These are phyloP conservation scores for Myrmecophaga tridactyla DNA, from an alignment of 2,113 vertebrate species.

Conservation along the genomic window DNA sequence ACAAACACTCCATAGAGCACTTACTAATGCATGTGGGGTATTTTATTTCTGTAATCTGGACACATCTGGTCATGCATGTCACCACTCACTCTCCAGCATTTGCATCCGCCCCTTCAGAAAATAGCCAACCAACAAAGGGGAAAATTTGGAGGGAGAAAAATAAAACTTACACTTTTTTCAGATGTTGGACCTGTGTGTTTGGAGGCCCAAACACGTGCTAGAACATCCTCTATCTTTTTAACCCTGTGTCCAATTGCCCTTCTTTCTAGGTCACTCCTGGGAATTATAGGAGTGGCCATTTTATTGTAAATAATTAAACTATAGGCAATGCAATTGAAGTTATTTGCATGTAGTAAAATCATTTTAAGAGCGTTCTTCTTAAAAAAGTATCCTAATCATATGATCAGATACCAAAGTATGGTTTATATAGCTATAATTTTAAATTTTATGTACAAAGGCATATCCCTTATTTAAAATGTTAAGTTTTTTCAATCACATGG, in stretches of 20 bases:
- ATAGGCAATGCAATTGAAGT: neutral
- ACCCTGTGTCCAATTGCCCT: neutral
- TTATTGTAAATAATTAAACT: neutral
- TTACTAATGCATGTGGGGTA: neutral
- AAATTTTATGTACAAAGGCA: neutral
- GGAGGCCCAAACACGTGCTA: neutral
- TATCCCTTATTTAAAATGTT: neutral
- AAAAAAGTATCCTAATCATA: slow-evolving; percentile 8
- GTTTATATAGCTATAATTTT: neutral
- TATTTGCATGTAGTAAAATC: slow-evolving; percentile 1
- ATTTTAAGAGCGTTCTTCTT: slow-evolving; percentile 47
- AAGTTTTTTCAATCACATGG: neutral
- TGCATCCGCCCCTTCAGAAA: neutral
- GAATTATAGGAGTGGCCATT: neutral
- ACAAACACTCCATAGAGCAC: neutral
- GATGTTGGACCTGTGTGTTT: neutral
- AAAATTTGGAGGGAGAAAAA: neutral
- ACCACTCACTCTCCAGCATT: neutral
- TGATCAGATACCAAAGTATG: slow-evolving; percentile 35
- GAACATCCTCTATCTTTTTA: neutral
- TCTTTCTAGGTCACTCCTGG: slow-evolving; percentile 1
- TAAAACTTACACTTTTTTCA: neutral
- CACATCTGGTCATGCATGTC: neutral
- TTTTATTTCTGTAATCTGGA: neutral
- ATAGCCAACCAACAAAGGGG: neutral